Conservation (phyloP, 2,888 invertebrate genomes). For the Oxyscelio sp. region DNA sequence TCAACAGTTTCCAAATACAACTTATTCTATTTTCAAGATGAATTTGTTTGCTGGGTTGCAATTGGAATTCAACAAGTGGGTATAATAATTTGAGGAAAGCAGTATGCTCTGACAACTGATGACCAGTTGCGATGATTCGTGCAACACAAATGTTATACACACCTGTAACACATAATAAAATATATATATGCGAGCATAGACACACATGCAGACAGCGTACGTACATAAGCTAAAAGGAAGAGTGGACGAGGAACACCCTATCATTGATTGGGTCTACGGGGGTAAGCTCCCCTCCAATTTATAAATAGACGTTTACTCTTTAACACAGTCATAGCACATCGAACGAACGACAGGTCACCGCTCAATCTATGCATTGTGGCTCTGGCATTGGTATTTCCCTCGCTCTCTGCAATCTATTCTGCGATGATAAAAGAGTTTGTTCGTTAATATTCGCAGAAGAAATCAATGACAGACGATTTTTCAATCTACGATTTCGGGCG, state of each 20-base stretch:
- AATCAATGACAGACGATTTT: slow-evolving; percentile 39
- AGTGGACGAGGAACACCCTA: slow-evolving; percentile 57
- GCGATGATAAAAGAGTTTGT: slow-evolving; percentile 32
- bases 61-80: too few species aligned
- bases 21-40: too few species aligned
- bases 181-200: too few species aligned
- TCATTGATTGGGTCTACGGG: slow-evolving; percentile 70
- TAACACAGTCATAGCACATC: slow-evolving; percentile 87
- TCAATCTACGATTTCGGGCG: not conserved
- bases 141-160: too few species aligned
- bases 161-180: too few species aligned
- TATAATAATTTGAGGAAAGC: too few species aligned
- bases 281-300: slow-evolving; percentile 80
- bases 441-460: slow-evolving; percentile 33
- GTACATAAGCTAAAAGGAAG: too few species aligned
- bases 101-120: not conserved
- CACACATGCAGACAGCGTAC: too few species aligned
- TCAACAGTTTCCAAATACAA: too few species aligned
- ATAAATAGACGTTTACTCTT: slow-evolving; percentile 88
- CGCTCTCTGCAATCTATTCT: slow-evolving; percentile 41
- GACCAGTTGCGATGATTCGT: not conserved
- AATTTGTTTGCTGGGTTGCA: not conserved
- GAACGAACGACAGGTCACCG: slow-evolving; percentile 89
- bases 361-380: slow-evolving; percentile 81
- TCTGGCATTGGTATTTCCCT: slow-evolving; percentile 57